Conservation (phyloP, 2,888 invertebrate species). For the Scaptodrosophila latifasciaeformis region DNA sequence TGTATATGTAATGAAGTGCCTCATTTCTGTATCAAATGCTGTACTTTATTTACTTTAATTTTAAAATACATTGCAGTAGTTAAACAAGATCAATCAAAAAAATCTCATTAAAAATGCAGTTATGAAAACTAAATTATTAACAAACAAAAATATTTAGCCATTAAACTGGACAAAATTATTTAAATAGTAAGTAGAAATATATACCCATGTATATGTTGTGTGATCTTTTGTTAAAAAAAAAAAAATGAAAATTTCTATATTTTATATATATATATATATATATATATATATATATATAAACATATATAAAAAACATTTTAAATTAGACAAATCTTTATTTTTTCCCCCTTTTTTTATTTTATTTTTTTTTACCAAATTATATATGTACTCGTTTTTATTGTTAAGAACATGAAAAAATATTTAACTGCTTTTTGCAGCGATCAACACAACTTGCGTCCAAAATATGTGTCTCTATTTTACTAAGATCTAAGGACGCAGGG, state of each 20-base stretch:
- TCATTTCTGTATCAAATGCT: too few species aligned
- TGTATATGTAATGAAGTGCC: too few species aligned
- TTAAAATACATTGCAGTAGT: too few species aligned
- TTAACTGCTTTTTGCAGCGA: constrained; percentile 53
- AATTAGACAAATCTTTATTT: constrained; percentile 57
- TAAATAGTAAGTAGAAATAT: constrained; percentile 58
- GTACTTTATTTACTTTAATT: too few species aligned
- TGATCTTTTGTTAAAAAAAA: constrained; percentile 50
- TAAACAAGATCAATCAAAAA: too few species aligned
- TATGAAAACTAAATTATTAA: too few species aligned
- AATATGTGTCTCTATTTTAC: constrained; percentile 34
- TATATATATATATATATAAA: constrained; percentile 1
- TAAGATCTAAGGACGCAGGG: neutral
- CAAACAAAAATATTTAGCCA: constrained; percentile 59
- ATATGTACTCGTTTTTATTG: constrained; percentile 53
- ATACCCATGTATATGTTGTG: constrained; percentile 61
- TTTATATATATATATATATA: neutral
- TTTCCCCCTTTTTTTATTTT: constrained; percentile 1
- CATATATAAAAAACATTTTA: constrained; percentile 29
- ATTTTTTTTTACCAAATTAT: constrained; percentile 50
- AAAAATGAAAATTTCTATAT: constrained; percentile 13
- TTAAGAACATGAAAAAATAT: constrained; percentile 46
- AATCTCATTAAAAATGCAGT: too few species aligned
- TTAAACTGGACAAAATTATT: constrained; percentile 64
- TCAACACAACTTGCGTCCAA: constrained; percentile 29